phyloP scores from a whole-genome alignment of 2,888 invertebrate genomes.

The Gari tellinella region DNA sequence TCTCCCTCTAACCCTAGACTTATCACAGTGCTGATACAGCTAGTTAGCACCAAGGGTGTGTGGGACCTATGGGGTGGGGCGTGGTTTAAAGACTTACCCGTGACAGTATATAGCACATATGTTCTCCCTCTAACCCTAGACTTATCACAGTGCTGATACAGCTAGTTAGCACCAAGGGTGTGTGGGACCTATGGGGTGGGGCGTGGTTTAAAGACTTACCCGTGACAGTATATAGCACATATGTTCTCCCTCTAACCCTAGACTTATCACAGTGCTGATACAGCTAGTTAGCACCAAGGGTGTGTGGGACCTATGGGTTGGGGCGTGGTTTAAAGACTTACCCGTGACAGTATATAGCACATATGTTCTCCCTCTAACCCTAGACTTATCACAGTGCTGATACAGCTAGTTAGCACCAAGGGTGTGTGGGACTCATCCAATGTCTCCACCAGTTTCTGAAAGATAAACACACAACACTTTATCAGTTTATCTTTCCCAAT shows the following conservation, averaged over 20 bases:
- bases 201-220: slow-evolving; percentile 72
- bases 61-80: too few species aligned
- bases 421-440: slow-evolving; percentile 75
- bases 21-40: slow-evolving; percentile 81
- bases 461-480: too few species aligned
- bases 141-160: slow-evolving; percentile 82
- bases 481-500: too few species aligned
- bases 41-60: too few species aligned
- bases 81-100: slow-evolving; percentile 84
- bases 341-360: slow-evolving; percentile 90
- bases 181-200: too few species aligned
- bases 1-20: slow-evolving; percentile 89
- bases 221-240: slow-evolving; percentile 91
- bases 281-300: slow-evolving; percentile 76
- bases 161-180: slow-evolving; percentile 74
- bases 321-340: too few species aligned
- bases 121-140: slow-evolving; percentile 89
- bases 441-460: slow-evolving; percentile 78
- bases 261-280: slow-evolving; percentile 82
- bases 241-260: slow-evolving; percentile 90
- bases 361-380: slow-evolving; percentile 90
- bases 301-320: too few species aligned
- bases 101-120: slow-evolving; percentile 90
- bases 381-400: slow-evolving; percentile 85
- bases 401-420: slow-evolving; percentile 76